Base-by-base conservation (phyloP, 2,113 vertebrate genomes). In the Saiga tatarica region DNA sequence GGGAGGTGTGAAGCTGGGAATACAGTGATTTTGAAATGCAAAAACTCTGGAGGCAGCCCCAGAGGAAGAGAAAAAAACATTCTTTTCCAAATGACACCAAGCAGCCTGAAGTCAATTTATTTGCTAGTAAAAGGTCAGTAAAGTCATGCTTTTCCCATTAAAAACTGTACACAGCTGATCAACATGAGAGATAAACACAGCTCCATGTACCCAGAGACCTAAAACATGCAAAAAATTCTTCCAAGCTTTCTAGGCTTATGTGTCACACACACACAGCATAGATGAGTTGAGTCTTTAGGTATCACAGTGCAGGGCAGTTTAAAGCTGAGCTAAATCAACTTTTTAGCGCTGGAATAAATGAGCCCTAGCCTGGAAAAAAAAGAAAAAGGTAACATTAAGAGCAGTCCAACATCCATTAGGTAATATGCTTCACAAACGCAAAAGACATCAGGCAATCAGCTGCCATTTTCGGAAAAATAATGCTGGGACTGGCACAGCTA, bases 71-170 rank as follows among this genome's bases (percentile, higher is more conserved):
- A 88, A 87, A 96, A 88, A 86, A 85, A 95, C 87, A 96, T 92
- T 97, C 84, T 95, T 87, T 92, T 26, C 91, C 90, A 83, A 94
- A 94, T 83, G 81, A 97, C 95, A 97, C 87, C 42, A 96, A 60
- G 16, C 60, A 78, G 78, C 47, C 87, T 64, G 60, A 90, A 74
- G 82, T 87, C 91, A 97, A 81, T 47, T 74, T 86, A 52, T 81
- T 97, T 85, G 17, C 85, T 86, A 36, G 55, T 33, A 78, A 95
- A 96, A 96, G 98, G 95, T 98, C 97, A 96, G 83, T 59, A 39
- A 93, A 94, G 98, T 96, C 96, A 3, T 39, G 59, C 55, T 97
- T 97, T 98, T 98, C 98, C 98, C 97, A 98, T 97, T 94, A 89
- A 97, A 94, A 81, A 79, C 52, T 67, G 85, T 89, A 94, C 30